A percentile compares a stretch with the other conserved stretches of the same genome.
These are phyloP conservation scores for Drosophila nikananu DNA, from an alignment of 1,140 invertebrate species.

Conservation along the genomic window DNA sequence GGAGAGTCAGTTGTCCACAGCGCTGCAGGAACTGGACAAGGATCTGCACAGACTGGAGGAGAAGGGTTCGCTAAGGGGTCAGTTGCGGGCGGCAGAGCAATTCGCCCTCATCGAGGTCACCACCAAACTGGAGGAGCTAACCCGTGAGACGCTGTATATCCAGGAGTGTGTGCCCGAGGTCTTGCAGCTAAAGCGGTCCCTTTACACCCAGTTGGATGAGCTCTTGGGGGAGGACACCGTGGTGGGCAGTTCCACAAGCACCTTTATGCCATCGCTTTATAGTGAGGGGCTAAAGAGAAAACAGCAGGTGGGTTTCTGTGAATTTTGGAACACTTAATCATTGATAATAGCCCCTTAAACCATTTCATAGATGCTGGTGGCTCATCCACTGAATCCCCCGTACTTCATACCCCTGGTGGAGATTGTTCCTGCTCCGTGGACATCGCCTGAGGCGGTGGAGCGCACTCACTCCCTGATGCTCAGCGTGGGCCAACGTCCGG, in stretches of 20 bases:
- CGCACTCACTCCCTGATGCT: slow-evolving; percentile 92
- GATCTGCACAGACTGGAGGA: slow-evolving; percentile 91
- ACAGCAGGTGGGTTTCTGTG: slow-evolving; percentile 52
- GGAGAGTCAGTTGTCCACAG: slow-evolving; percentile 89
- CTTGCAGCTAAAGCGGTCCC: slow-evolving; percentile 93
- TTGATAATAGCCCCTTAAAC: not conserved
- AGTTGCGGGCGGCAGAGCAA: slow-evolving; percentile 90
- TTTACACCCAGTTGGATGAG: slow-evolving; percentile 92
- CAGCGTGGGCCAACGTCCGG: slow-evolving; percentile 95
- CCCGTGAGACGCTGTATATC: slow-evolving; percentile 90
- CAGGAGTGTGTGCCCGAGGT: slow-evolving; percentile 97
- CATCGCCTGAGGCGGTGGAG: slow-evolving; percentile 85
- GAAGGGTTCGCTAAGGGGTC: slow-evolving; percentile 90
- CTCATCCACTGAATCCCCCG: slow-evolving; percentile 98
- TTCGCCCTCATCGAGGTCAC: slow-evolving; percentile 91
- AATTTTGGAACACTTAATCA: not conserved
- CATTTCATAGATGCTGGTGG: slow-evolving; percentile 85
- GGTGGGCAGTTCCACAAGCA: slow-evolving; percentile 96
- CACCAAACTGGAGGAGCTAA: slow-evolving; percentile 88
- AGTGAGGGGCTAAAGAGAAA: slow-evolving; percentile 87
- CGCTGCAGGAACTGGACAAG: slow-evolving; percentile 90
- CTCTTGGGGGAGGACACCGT: slow-evolving; percentile 90
- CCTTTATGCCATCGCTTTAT: slow-evolving; percentile 94
- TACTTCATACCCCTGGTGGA: slow-evolving; percentile 98
- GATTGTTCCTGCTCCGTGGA: slow-evolving; percentile 97